phyloP scores from a whole-genome alignment of 2,113 vertebrate species.

The Nothobranchius furzeri region DNA sequence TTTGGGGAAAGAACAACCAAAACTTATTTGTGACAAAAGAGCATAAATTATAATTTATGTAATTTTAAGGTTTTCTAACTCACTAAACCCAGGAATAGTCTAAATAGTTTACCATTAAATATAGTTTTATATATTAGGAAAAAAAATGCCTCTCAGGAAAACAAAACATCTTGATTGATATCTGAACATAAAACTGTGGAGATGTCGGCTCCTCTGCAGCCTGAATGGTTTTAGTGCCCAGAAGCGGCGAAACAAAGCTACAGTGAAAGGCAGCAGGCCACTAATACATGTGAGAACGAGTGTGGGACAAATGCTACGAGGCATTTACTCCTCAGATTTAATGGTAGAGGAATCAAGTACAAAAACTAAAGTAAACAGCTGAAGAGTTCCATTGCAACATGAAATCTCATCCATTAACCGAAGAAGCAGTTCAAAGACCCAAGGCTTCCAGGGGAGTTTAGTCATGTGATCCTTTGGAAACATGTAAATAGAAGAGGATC shows the following conservation, averaged over 20 bases:
- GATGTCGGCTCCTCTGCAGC: background rate
- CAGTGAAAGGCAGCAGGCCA: conserved; percentile 22
- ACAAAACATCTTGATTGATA: conserved; percentile 1
- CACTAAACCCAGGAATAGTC: too few species aligned
- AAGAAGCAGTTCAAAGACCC: background rate
- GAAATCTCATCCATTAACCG: background rate
- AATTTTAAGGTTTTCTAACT: too few species aligned
- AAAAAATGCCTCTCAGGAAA: background rate
- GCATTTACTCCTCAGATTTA: conserved; percentile 6
- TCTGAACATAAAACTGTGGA: conserved; percentile 3
- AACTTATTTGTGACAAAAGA: too few species aligned
- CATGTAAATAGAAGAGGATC: conserved; percentile 4
- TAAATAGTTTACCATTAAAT: background rate
- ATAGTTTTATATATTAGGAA: background rate
- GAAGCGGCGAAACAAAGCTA: conserved; percentile 27
- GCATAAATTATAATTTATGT: too few species aligned
- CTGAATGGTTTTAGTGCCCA: background rate
- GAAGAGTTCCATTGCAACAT: conserved; percentile 15
- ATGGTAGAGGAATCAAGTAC: conserved; percentile 14
- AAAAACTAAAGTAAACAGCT: conserved; percentile 34
- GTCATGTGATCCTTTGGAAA: conserved; percentile 1
- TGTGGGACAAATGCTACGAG: conserved; percentile 3
- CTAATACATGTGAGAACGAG: conserved; percentile 49
- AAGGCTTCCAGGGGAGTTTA: background rate
- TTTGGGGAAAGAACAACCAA: too few species aligned